Conservation (phyloP, 2,797 vertebrate species). For the Florisuga fusca region DNA sequence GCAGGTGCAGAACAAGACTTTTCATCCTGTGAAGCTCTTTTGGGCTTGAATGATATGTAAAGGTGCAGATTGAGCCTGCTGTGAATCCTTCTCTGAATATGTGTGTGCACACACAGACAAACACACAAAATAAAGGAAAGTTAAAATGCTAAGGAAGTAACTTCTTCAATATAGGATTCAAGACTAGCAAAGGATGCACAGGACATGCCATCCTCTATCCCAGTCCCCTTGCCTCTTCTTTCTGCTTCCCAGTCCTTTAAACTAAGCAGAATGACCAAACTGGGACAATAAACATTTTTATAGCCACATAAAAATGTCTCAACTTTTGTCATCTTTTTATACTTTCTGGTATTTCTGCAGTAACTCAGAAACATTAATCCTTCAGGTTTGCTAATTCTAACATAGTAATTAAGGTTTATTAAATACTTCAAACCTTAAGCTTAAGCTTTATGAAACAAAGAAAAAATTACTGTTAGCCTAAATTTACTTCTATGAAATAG, state of each 20-base stretch:
- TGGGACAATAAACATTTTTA: background rate
- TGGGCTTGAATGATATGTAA: background rate
- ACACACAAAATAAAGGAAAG: background rate
- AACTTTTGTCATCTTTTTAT: background rate
- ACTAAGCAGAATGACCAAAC: background rate
- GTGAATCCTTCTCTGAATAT: constrained; percentile 1
- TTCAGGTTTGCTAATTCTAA: background rate
- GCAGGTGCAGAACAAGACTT: background rate
- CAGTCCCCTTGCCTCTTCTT: background rate
- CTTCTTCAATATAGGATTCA: background rate
- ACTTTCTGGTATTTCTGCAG: background rate
- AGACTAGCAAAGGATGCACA: background rate
- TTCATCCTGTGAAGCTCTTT: background rate
- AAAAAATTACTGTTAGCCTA: background rate
- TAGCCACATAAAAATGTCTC: background rate
- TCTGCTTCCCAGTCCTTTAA: background rate
- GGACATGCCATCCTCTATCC: background rate
- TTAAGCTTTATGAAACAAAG: background rate
- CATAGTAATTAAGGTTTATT: background rate
- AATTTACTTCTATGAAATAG: background rate
- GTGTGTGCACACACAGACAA: background rate
- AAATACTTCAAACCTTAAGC: background rate
- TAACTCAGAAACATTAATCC: background rate
- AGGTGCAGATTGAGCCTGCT: constrained; percentile 58
- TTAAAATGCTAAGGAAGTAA: constrained; percentile 33